Percentiles rank a stretch among this genome's conserved stretches.
These are phyloP conservation scores for Pleuronectes platessa DNA, from an alignment of 2,113 vertebrate species.

Conservation along the genomic window DNA sequence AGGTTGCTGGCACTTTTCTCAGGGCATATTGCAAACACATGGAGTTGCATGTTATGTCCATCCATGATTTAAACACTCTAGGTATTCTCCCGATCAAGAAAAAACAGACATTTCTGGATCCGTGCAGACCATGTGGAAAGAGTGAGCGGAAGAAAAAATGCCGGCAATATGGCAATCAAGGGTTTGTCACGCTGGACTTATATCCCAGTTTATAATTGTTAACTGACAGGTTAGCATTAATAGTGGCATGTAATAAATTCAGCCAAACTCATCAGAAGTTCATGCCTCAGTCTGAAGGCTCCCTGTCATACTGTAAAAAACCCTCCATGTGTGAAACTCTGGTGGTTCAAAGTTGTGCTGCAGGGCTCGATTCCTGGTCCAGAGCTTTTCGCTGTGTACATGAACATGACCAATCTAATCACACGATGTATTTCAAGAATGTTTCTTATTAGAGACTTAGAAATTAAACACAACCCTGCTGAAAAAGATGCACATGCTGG, in stretches of 20 bases:
- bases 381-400: slow-evolving; percentile 18
- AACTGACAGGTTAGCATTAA: slow-evolving; percentile 36
- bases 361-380: slow-evolving; percentile 25
- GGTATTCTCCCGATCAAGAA: slow-evolving; percentile 69
- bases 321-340: slow-evolving; percentile 40
- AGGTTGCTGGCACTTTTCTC: slow-evolving; percentile 80
- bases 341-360: background rate
- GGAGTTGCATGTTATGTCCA: slow-evolving; percentile 76
- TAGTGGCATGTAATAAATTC: slow-evolving; percentile 11
- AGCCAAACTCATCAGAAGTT: slow-evolving; percentile 24
- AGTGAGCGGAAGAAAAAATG: slow-evolving; percentile 31
- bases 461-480: slow-evolving; percentile 15
- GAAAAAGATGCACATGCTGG: slow-evolving; percentile 32
- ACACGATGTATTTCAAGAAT: slow-evolving; percentile 32
- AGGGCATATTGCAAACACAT: slow-evolving; percentile 81
- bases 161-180: slow-evolving; percentile 44
- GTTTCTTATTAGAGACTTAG: slow-evolving; percentile 28
- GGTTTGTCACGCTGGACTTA: slow-evolving; percentile 54
- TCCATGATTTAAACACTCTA: slow-evolving; percentile 75
- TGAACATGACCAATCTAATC: slow-evolving; percentile 37
- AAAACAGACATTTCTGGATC: slow-evolving; percentile 64
- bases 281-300: slow-evolving; percentile 24
- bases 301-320: slow-evolving; percentile 18
- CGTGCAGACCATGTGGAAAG: slow-evolving; percentile 68
- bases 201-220: slow-evolving; percentile 45